Base-by-base conservation (phyloP, 2,888 invertebrate genomes). In the Fragum whitleyi region DNA sequence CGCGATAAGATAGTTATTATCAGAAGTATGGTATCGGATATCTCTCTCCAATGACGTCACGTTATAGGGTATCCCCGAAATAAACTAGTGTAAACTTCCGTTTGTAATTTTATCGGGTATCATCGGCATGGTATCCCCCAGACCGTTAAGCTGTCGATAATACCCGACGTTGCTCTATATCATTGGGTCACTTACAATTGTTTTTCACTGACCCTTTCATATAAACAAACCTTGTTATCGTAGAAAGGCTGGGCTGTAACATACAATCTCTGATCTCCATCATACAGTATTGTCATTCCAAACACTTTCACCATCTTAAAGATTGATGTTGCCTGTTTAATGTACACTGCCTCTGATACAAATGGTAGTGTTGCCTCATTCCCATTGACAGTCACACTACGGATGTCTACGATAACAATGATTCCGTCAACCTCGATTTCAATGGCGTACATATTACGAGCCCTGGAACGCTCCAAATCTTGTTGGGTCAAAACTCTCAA, bases 261-360 rank as follows among this genome's bases (percentile, higher is more conserved):
- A 47, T 87, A 86, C 0, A 87, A n/a, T 7, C 81, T 67, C 28
- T 77, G 69, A 36, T 65, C 59, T 21, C 75, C 70, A 62, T 85
- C 80, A 57, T 76, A 83, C 26, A 83, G 62, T 42, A 91, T 79
- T 29, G 77, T 68, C 80, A 90, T 87, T 19, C 92, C 92, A 74
- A 90, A 90, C 3, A 86, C 88, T 62, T 83, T 80, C 16, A 90
- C 80, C 76, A 87, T 70, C 11, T 72, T 76, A 71, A 88, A 89
- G 21, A 85, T 70, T 7, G 86, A 82, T 0, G 90, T 90, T 9
- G 84, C 87, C 28, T 80, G 71, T 71, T 88, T 90, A 26, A 90
- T 83, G 68, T 88, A 86, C 61, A 90, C 55, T 11, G 72, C 59
- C 19, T 78, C 57, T n/a, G 62, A 67, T 14, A 69, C 57, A 69